Evolutionary conservation across 2,113 vertebrate genomes (phyloP).

Genomic region (Deroptyus accipitrinus): DNA sequence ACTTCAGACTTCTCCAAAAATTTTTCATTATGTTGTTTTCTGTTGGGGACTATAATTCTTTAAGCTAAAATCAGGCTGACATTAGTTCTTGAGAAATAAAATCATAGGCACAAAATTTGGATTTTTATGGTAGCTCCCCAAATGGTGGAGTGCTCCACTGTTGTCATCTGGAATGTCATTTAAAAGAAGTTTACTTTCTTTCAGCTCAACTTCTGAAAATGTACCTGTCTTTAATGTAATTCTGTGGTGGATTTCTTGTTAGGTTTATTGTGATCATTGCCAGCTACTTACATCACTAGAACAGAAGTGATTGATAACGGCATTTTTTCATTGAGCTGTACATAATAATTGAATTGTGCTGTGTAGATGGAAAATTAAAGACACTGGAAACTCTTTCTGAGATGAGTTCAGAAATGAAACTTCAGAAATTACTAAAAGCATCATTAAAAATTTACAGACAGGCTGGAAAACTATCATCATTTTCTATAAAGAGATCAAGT

Average conservation of each 20-base stretch:
- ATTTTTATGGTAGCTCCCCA: background rate
- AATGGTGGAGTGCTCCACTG: background rate
- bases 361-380: background rate
- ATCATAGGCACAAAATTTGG: background rate
- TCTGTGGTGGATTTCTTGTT: slow-evolving; percentile 2
- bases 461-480: background rate
- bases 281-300: background rate
- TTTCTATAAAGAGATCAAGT: background rate
- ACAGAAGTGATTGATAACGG: background rate
- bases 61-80: slow-evolving; percentile 10
- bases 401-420: slow-evolving; percentile 3
- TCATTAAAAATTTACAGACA: slow-evolving; percentile 31
- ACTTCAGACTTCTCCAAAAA: slow-evolving; percentile 29
- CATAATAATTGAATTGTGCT: background rate
- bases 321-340: slow-evolving; percentile 10
- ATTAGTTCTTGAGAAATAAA: slow-evolving; percentile 17
- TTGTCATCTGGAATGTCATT: background rate
- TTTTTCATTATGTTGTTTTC: slow-evolving; percentile 55
- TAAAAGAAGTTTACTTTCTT: slow-evolving; percentile 1
- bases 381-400: background rate
- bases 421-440: slow-evolving; percentile 45
- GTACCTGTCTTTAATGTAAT: slow-evolving; percentile 14
- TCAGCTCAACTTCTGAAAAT: background rate
- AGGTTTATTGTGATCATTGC: slow-evolving; percentile 14
- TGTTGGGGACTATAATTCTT: slow-evolving; percentile 28